Conservation (phyloP, 37 sponge, comb jelly and placozoan species). For the Hormiphora californensis region DNA sequence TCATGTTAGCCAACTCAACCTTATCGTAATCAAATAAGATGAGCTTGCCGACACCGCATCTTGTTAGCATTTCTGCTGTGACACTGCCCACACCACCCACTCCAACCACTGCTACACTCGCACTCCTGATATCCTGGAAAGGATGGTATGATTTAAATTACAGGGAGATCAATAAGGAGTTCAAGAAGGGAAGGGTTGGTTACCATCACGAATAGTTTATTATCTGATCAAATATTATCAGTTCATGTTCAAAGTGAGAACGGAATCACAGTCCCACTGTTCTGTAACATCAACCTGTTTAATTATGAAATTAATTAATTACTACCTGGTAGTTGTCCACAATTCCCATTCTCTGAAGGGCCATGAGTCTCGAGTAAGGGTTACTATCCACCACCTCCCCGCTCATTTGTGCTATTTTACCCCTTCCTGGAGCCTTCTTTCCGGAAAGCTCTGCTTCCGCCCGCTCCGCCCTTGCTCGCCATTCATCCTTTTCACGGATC, state of each 20-base stretch:
- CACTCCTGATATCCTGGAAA: constrained; percentile 65
- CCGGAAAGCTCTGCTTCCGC: too few species aligned
- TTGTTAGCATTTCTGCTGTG: constrained; percentile 91
- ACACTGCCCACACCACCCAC: constrained; percentile 98
- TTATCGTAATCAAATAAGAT: constrained; percentile 95
- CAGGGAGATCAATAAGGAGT: neutral
- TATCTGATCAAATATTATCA: too few species aligned
- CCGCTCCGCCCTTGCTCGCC: too few species aligned
- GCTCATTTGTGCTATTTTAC: too few species aligned
- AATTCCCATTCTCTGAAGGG: constrained; percentile 94
- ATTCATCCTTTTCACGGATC: too few species aligned
- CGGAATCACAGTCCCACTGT: too few species aligned
- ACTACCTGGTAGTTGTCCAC: constrained; percentile 71
- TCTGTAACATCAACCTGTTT: neutral
- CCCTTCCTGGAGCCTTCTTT: too few species aligned
- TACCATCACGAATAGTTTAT: too few species aligned
- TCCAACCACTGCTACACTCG: constrained; percentile 83
- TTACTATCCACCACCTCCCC: constrained; percentile 89
- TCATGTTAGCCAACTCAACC: constrained; percentile 99
- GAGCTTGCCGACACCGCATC: constrained; percentile 97
- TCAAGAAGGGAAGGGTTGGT: too few species aligned
- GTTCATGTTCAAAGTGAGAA: too few species aligned
- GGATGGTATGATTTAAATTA: neutral
- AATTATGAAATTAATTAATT: neutral
- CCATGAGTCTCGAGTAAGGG: constrained; percentile 86